phyloP scores from a whole-genome alignment of 2,888 invertebrate species.

The Ochlodes sylvanus region DNA sequence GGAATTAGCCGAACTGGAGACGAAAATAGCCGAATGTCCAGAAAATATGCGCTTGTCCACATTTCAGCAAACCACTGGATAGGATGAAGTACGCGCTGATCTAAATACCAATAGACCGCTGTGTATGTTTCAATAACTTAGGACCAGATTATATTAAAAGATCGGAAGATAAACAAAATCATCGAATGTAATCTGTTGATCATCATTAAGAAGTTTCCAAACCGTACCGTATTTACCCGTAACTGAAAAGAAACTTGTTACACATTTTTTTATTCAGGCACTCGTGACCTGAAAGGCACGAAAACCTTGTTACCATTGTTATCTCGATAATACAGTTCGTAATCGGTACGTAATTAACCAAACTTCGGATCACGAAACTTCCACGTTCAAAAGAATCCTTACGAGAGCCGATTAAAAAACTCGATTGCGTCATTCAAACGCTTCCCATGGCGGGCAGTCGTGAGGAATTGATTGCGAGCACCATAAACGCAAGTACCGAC shows the following conservation, averaged over 20 bases:
- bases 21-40: conserved; percentile 80
- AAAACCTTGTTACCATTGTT: conserved; percentile 11
- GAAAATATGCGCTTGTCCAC: conserved; percentile 56
- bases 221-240: too few relatives aligned
- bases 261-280: background rate
- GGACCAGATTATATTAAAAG: background rate
- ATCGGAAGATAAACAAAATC: background rate
- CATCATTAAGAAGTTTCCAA: too few relatives aligned
- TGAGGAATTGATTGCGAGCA: conserved; percentile 44
- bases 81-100: conserved; percentile 22
- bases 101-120: background rate
- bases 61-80: conserved; percentile 68
- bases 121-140: background rate
- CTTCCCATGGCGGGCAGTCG: conserved; percentile 41
- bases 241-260: too few relatives aligned
- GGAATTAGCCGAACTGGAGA: conserved; percentile 75
- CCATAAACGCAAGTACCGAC: conserved; percentile 42
- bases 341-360: conserved; percentile 31
- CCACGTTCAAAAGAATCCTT: conserved; percentile 35
- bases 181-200: too few relatives aligned
- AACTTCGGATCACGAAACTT: conserved; percentile 32
- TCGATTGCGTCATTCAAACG: conserved; percentile 37
- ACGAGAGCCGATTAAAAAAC: conserved; percentile 28
- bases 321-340: conserved; percentile 22
- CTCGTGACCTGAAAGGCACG: conserved; percentile 27